A percentile compares a stretch with the other conserved stretches of the same genome.
phyloP scores from a whole-genome alignment of 2,888 invertebrate species.

The Epistrophe grossulariae region DNA sequence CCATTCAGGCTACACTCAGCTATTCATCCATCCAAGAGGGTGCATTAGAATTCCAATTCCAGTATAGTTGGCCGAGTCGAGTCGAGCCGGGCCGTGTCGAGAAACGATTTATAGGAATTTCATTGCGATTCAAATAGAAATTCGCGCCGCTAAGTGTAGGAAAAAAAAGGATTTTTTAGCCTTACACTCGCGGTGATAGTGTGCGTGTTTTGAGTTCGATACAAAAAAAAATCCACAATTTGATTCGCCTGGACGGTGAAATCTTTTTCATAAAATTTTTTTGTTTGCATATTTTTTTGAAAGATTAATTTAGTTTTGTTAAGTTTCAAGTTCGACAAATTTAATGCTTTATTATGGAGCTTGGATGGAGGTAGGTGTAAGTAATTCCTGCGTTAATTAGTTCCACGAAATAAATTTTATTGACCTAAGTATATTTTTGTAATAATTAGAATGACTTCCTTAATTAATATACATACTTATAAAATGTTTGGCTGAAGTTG shows the following conservation, averaged over 20 bases:
- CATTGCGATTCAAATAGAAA: slow-evolving; percentile 31
- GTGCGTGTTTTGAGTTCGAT: slow-evolving; percentile 30
- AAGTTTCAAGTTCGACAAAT: slow-evolving; percentile 60
- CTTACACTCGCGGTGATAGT: not conserved
- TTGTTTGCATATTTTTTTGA: slow-evolving; percentile 27
- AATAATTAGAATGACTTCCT: slow-evolving; percentile 40
- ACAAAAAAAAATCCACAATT: slow-evolving; percentile 44
- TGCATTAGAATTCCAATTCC: slow-evolving; percentile 60
- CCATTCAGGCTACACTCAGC: slow-evolving; percentile 53
- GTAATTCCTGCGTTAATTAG: slow-evolving; percentile 35
- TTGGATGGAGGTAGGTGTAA: not conserved
- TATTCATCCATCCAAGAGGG: slow-evolving; percentile 50
- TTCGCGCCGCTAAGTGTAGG: slow-evolving; percentile 16
- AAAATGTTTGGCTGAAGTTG: slow-evolving; percentile 28
- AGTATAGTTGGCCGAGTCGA: slow-evolving; percentile 20
- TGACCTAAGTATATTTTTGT: slow-evolving; percentile 21
- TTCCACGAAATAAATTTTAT: slow-evolving; percentile 18
- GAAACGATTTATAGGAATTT: slow-evolving; percentile 68
- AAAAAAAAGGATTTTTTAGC: slow-evolving; percentile 16
- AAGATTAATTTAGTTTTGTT: slow-evolving; percentile 49
- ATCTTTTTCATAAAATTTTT: slow-evolving; percentile 36
- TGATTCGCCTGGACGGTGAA: slow-evolving; percentile 30
- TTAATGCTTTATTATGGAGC: slow-evolving; percentile 1
- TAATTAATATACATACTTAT: slow-evolving; percentile 48
- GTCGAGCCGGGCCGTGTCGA: slow-evolving; percentile 24